Evolutionary conservation across 2,888 invertebrate genomes (phyloP).

Genomic region (Melanostoma scalare): DNA sequence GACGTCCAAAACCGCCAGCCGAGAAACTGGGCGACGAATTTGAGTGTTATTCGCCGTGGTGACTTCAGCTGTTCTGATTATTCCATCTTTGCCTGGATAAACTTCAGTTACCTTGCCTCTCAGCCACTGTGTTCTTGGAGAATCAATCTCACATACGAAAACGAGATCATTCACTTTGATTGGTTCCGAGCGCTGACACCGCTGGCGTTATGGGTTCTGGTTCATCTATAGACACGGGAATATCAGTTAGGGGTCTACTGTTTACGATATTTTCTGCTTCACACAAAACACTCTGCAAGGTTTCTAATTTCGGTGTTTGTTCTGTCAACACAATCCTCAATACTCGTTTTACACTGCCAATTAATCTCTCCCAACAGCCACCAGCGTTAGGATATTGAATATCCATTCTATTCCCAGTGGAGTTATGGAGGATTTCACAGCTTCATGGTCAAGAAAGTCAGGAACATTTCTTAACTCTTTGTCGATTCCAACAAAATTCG

Average conservation of each 20-base stretch:
- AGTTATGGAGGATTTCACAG: conserved; percentile 19
- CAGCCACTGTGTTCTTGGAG: too few species aligned
- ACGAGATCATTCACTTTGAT: too few species aligned
- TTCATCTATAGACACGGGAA: conserved; percentile 20
- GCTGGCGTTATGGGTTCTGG: conserved; percentile 40
- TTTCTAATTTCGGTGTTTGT: conserved; percentile 5
- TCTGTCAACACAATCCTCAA: conserved; percentile 10
- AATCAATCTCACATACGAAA: too few species aligned
- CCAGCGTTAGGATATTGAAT: conserved; percentile 19
- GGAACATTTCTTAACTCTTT: conserved; percentile 27
- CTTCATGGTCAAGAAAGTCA: conserved; percentile 21
- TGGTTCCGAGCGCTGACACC: too few species aligned
- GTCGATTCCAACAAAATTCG: conserved; percentile 45
- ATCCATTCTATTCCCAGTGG: conserved; percentile 30
- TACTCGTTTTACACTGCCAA: conserved; percentile 18
- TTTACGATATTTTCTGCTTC: conserved; percentile 20
- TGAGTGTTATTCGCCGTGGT: too few species aligned
- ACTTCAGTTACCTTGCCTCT: too few species aligned
- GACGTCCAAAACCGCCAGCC: too few species aligned
- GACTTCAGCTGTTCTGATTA: too few species aligned
- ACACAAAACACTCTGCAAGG: conserved; percentile 13
- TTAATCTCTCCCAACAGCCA: conserved; percentile 48
- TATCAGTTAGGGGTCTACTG: background rate
- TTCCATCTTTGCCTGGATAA: too few species aligned
- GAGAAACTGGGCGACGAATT: too few species aligned